Evolutionary conservation across 2,797 vertebrate species (phyloP), one percentile per base, ranked within the genome.

Genomic region (Microctenopoma stevenorrisi): DNA sequence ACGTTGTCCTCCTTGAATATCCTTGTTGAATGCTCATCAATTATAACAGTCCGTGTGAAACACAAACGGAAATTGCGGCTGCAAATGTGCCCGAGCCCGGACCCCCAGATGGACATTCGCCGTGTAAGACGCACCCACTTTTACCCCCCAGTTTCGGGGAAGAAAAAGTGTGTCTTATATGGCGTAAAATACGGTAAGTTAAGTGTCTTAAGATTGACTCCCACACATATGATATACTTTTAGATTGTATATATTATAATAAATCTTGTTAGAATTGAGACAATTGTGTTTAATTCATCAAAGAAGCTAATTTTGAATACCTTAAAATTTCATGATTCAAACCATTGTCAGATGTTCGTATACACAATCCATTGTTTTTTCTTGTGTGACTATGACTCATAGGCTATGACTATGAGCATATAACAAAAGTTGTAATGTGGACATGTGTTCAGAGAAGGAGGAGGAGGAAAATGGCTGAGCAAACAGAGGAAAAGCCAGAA

Each of bases 401-500:
- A 49, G 46, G 22, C 22, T 22, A 22, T 22, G 22, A 22, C 22
- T 22, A 22, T 22, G 22, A 22, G 22, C 22, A 22, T 22, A 53
- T 60, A 14, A 53, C 1, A 40, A 2, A 47, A 15, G 33, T 51
- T 49, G 25, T 26, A 25, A 63, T 64, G 52, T 68, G 37, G 46
- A 64, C 62, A 44, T 28, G 26, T 66, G 57, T 61, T 40, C 15
- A 59, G 61, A 47, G 12, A 49, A 55, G 25, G 48, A 58, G 48
- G 30, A 25, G 11, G n/a, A 54, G 22, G 30, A 50, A 67, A 65
- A 68, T 58, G 50, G 35, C 62, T 58, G 67, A 63, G 54, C 66
- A 74, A 70, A 68, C 33, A 56, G 49, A 73, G 38, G 40, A 76
- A 73, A 2, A 38, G 59, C 62, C 7, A 38, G 57, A 68, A 58